Evolutionary conservation across 2,797 vertebrate genomes (phyloP).

Genomic region (Coracias cyanogaster): DNA sequence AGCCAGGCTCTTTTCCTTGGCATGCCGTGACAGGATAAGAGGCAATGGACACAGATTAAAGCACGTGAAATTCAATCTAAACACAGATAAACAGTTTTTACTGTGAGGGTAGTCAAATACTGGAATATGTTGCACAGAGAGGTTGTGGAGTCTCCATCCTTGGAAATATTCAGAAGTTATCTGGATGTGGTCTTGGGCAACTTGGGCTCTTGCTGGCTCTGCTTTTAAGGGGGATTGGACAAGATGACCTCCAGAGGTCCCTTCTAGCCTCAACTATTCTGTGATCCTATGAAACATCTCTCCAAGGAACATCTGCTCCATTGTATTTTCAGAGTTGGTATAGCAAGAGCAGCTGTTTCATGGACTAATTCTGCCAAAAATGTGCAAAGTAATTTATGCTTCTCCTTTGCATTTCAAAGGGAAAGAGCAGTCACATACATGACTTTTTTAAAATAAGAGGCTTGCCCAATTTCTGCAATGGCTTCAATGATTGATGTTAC

Average conservation of each 20-base stretch:
- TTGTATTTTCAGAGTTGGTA: neutral
- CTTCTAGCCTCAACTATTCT: neutral
- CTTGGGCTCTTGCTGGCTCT: fast-evolving
- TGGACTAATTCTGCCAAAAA: neutral
- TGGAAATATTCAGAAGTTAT: neutral
- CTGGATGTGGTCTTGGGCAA: neutral
- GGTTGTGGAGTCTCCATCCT: neutral
- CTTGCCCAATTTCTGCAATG: neutral
- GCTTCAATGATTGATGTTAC: neutral
- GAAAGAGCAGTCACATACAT: neutral
- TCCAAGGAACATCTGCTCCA: neutral
- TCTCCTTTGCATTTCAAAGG: neutral
- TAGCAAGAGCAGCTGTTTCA: neutral
- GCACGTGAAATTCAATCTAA: neutral
- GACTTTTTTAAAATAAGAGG: neutral
- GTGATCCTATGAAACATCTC: neutral
- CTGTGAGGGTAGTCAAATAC: neutral
- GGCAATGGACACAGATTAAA: neutral
- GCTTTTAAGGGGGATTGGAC: neutral
- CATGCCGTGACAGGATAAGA: neutral
- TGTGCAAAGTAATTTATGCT: neutral
- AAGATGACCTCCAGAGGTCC: neutral
- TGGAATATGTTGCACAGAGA: neutral
- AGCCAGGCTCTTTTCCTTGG: neutral
- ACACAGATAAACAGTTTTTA: neutral